These are phyloP conservation scores for Microtus richardsoni DNA, from an alignment of 2,113 vertebrate genomes.

Conservation along the genomic window DNA sequence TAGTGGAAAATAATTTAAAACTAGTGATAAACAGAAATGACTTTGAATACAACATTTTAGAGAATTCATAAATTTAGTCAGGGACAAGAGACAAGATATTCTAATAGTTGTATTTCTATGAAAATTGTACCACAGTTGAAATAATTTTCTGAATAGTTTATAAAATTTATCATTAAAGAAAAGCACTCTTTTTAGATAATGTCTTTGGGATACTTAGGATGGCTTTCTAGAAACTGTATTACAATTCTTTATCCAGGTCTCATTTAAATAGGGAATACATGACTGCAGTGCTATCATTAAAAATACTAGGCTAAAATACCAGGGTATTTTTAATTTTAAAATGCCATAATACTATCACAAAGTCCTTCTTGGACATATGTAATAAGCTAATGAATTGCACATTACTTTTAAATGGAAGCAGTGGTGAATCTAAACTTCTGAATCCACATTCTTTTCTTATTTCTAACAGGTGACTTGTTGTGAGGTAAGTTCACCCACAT, in stretches of 20 bases:
- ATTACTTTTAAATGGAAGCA: conserved; percentile 10
- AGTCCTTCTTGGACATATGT: neutral
- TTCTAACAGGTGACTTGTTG: neutral
- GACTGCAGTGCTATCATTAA: neutral
- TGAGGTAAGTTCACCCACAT: neutral
- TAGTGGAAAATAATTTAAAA: conserved; percentile 49
- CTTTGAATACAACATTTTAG: neutral
- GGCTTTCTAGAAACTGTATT: neutral
- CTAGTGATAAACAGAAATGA: conserved; percentile 13
- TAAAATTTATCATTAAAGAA: conserved; percentile 7
- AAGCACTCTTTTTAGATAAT: conserved; percentile 32
- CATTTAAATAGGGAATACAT: neutral
- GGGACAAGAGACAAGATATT: neutral
- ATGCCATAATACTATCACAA: neutral
- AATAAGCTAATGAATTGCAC: neutral
- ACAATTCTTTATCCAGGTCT: neutral
- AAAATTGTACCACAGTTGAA: neutral
- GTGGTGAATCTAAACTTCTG: neutral
- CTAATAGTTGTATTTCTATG: conserved; percentile 24
- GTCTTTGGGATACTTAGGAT: neutral
- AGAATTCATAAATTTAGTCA: conserved; percentile 3
- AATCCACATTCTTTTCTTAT: neutral
- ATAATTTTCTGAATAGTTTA: neutral
- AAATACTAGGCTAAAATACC: neutral
- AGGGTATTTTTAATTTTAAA: neutral